Percentiles rank a stretch among this genome's conserved stretches.
Evolutionary conservation across 2,888 invertebrate genomes (phyloP).

Genomic region (Elysia crispata): DNA sequence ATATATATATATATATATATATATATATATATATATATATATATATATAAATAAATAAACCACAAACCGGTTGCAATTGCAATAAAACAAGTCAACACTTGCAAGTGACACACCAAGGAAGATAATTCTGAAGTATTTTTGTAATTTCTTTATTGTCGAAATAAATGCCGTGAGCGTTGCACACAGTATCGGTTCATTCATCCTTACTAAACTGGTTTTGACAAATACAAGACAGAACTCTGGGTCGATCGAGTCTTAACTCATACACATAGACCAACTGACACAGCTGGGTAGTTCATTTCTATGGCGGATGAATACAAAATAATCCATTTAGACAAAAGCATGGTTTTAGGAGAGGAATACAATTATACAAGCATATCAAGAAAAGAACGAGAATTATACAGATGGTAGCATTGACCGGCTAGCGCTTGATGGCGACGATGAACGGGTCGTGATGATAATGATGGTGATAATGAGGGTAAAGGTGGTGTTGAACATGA

Average conservation of each 20-base stretch:
- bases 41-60: neutral
- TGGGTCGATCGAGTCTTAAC: neutral
- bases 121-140: neutral
- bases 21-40: slow-evolving; percentile 9
- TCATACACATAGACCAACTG: too few species aligned
- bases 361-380: too few species aligned
- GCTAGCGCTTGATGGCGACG: too few species aligned
- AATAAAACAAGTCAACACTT: neutral
- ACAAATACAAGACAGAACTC: neutral
- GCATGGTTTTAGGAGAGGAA: too few species aligned
- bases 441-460: too few species aligned
- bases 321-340: too few species aligned
- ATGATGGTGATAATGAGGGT: neutral
- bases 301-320: too few species aligned
- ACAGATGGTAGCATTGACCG: too few species aligned
- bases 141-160: neutral
- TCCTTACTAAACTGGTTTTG: too few species aligned
- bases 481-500: neutral
- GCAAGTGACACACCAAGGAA: too few species aligned
- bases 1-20: slow-evolving; percentile 9
- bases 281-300: too few species aligned
- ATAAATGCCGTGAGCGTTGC: neutral
- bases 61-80: neutral
- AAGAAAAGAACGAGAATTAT: too few species aligned
- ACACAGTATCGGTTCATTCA: neutral